Base-by-base conservation (phyloP, 2,113 vertebrate genomes). In the Labeo rohita region DNA sequence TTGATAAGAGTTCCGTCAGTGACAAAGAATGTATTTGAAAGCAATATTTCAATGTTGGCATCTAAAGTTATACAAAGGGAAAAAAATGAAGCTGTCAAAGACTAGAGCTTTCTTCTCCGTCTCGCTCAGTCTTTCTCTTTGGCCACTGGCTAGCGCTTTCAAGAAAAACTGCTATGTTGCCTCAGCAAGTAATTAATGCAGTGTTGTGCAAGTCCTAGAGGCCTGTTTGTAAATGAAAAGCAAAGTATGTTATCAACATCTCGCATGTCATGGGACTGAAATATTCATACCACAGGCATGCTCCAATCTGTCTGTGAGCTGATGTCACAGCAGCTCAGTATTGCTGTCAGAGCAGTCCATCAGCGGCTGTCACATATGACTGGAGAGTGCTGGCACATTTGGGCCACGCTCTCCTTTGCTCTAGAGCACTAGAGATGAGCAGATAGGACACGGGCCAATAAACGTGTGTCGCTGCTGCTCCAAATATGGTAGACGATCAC, bases 331-430 rank as follows among this genome's bases (percentile, higher is more conserved):
- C 9, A 16, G 73, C 74, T 87, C 66, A 83, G 54, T 15, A 16
- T 68, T 82, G 52, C 85, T 85, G 88, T 89, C 86, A 77, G 70
- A 68, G 10, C 43, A 56, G 85, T 81, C 89, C 88, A 75, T 85
- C 78, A 85, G 39, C 6, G 9, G 50, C 83, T 70, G 61, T 63
- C 70, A 61, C 47, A 83, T 47, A 52, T 88, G 75, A 74, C 73
- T 80, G 81, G 66, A 80, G 74, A 80, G 75, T 54, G 1, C 61
- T 86, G 85, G 74, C 87, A 83, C 80, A 88, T 82, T 79, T 73
- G n/a, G 85, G 85, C 83, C 87, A 85, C 34, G 70, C 68, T 86
- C 66, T 68, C 23, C 63, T 78, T 56, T 72, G 50, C 87, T 59
- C 49, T 43, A 47, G 47, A 63, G 54, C 63, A 74, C 23, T 82